Percentiles rank a stretch among this genome's conserved stretches.
Conservation (phyloP, 2,113 vertebrate genomes). For the Vidua chalybeata region DNA sequence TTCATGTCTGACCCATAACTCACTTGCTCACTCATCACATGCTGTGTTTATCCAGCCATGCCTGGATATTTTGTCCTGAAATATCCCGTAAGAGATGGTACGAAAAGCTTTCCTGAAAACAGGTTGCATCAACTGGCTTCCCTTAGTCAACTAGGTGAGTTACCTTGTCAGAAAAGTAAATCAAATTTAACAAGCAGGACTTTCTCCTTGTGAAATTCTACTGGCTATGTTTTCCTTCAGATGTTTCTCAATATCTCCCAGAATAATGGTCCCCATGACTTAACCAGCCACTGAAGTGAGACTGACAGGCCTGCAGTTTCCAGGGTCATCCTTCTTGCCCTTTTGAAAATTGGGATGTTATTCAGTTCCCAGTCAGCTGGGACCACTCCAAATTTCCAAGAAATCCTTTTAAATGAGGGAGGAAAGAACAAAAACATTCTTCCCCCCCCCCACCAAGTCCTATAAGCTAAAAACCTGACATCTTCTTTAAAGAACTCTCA, state of each 20-base stretch:
- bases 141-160: background rate
- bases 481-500: background rate
- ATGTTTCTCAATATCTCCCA: background rate
- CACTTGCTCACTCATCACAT: background rate
- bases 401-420: background rate
- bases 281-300: background rate
- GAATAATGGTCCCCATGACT: background rate
- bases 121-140: background rate
- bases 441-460: background rate
- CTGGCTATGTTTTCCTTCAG: background rate
- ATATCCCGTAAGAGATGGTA: background rate
- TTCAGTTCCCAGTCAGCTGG: background rate
- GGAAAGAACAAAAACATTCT: accelerated
- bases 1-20: accelerated
- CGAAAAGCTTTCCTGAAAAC: background rate
- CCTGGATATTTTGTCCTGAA: background rate
- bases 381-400: background rate
- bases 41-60: background rate
- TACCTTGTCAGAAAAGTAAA: background rate
- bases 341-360: background rate
- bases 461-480: background rate
- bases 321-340: background rate
- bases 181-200: background rate
- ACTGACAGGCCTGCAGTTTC: background rate
- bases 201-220: background rate